Evolutionary conservation across 2,888 invertebrate genomes (phyloP), one percentile per base, ranked within the genome.

Genomic region (Oscheius sp.): DNA sequence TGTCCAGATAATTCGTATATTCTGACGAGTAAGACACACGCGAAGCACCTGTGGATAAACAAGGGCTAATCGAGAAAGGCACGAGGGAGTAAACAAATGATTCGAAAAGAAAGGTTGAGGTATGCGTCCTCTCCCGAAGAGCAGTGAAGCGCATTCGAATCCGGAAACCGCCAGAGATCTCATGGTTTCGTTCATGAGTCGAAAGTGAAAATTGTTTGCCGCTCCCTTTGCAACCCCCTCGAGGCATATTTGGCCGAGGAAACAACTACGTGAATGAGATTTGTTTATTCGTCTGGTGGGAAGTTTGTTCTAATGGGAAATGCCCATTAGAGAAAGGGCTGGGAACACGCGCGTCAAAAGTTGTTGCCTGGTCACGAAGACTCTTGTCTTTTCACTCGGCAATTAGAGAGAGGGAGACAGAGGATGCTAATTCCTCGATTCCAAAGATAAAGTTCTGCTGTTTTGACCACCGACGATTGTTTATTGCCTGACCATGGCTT

Each of bases 141-240:
- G 35, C 63, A 63, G 21, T 63, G 63, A 68, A 68, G 68, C 68
- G 68, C 68, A 53, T 21, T 10, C 48, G 42, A 68, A 68, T 53
- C 68, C 68, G 68, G 68, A 68, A 68, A 68, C 42, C 63, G 63
- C 42, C 7, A 13, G n/a, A 47, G 48, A 48, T 29, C 42, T 60
- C 60, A 37, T 9, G 10, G 1, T 35, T 11, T 60, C 9, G n/a
- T 35, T 60, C 37, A 42, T 5, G 7, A 42, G 42, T 35, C 60
- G 37, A 35, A 60, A 60, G 35, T 29, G 37, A 35, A 65, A 65
- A 50, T 65, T 65, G 65, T 65, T 65, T 50, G 32, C 3, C 48
- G 50, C 48, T 42, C 42, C 7, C 4, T 7, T 5, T 42, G n/a
- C 48, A 65, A 33, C 37, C 37, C 68, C 68, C 68, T 35, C 10